Conservation (phyloP, 2,888 invertebrate genomes). For the Chrysina gloriosa region DNA sequence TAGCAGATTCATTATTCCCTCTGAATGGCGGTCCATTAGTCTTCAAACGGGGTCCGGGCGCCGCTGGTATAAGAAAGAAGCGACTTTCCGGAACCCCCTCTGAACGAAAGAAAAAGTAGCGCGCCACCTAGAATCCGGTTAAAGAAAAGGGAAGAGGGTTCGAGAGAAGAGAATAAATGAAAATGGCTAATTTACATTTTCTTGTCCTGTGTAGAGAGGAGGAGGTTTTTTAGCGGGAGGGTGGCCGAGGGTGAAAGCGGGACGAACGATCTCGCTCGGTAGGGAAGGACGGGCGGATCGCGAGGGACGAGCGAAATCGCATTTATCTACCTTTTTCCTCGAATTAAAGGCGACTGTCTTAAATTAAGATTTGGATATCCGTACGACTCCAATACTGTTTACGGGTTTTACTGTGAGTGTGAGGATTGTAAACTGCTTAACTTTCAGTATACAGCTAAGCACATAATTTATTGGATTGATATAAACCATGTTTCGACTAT, state of each 20-base stretch:
- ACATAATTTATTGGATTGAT: no score
- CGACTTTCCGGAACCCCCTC: background rate
- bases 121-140: slow-evolving; percentile 56
- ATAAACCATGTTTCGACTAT: no score
- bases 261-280: background rate
- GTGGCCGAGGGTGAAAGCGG: background rate
- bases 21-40: slow-evolving; percentile 62
- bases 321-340: no score
- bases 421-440: no score
- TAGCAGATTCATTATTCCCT: slow-evolving; percentile 59
- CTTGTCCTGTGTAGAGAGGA: slow-evolving; percentile 52
- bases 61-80: background rate
- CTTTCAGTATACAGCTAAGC: no score
- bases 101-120: slow-evolving; percentile 54
- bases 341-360: no score
- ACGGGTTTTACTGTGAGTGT: no score
- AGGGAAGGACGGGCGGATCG: no score
- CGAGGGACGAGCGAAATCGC: no score
- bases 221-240: slow-evolving; percentile 6
- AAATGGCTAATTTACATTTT: slow-evolving; percentile 64
- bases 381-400: no score
- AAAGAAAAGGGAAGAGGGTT: slow-evolving; percentile 50
- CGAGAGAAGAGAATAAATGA: slow-evolving; percentile 60
- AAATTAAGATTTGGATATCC: no score
- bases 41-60: slow-evolving; percentile 48